Base-by-base conservation (phyloP, 2,113 vertebrate species). In the Tympanuchus pallidicinctus region DNA sequence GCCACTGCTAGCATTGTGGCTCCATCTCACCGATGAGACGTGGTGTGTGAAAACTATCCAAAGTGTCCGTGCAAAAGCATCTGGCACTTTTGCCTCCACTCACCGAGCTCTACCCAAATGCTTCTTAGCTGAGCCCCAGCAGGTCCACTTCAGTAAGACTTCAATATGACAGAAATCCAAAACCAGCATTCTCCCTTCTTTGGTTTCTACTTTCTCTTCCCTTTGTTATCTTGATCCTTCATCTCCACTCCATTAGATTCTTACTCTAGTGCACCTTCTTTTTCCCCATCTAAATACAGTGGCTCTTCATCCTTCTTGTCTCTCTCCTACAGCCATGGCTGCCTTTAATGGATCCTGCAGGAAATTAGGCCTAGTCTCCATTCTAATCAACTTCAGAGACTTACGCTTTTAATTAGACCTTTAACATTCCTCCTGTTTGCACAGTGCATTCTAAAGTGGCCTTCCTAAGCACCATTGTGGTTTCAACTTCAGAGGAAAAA, bases 331-430 rank as follows among this genome's bases (percentile, higher is more conserved):
- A 94, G 59, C 43, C 40, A 56, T 79, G 56, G 24, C 70, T 91
- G 82, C 72, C 36, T 87, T 85, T 83, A 91, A 92, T 74, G 71
- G 57, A 56, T 82, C 34, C 40, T 56, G 52, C 52, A 77, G 60
- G 60, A 90, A 92, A 88, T 87, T 42, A 89, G 72, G 65, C 76
- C 73, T 94, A 77, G 59, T 85, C 77, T 89, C 71, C 70, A 76
- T 89, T 83, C 54, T 82, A 92, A 94, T 91, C 69, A 91, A 66
- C 89, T 89, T 91, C 42, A 47, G 56, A 79, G 76, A 65, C 74
- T 94, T 95, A 72, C 7, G 42, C 74, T 90, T 95, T 95, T 88
- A 90, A 92, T 96, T 93, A 90, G 47, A 48, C 72, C 72, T 70
- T 48, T 74, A 86, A 85, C 89, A 95, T 88, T 94, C 61, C 66